A percentile compares a stretch with the other conserved stretches of the same genome.
Conservation (phyloP, 2,113 vertebrate genomes). For the Menura novaehollandiae region DNA sequence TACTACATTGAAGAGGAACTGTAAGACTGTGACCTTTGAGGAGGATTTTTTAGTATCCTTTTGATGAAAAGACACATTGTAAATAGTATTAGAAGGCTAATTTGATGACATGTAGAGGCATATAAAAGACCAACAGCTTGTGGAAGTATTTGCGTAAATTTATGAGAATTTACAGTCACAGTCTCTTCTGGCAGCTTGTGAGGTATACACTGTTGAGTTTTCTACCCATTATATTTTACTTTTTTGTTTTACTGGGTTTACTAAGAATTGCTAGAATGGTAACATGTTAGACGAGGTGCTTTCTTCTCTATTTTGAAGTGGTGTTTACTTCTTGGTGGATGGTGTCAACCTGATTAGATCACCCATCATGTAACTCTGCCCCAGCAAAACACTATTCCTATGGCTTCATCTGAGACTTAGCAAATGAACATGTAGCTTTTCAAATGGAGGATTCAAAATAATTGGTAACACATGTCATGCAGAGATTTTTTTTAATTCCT, state of each 20-base stretch:
- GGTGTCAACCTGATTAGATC: not conserved
- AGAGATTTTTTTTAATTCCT: not conserved
- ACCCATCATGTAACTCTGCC: not conserved
- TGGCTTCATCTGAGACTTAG: not conserved
- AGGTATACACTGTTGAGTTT: not conserved
- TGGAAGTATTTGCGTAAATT: not conserved
- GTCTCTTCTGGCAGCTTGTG: not conserved
- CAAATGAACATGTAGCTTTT: not conserved
- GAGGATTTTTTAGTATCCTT: not conserved
- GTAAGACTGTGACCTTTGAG: not conserved
- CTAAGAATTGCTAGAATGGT: not conserved
- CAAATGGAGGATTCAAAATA: not conserved
- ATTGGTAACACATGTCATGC: not conserved
- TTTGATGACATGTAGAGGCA: not conserved
- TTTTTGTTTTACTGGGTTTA: not conserved
- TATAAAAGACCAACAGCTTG: not conserved
- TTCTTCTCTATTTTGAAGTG: not conserved
- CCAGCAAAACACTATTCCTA: not conserved
- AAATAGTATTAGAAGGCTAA: not conserved
- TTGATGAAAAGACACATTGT: not conserved
- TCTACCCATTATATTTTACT: not conserved
- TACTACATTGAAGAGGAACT: not conserved
- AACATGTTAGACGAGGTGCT: not conserved
- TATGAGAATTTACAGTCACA: not conserved
- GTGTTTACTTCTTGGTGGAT: not conserved